Conservation (phyloP, 2,888 invertebrate species). For the Tenodera sinensis region DNA sequence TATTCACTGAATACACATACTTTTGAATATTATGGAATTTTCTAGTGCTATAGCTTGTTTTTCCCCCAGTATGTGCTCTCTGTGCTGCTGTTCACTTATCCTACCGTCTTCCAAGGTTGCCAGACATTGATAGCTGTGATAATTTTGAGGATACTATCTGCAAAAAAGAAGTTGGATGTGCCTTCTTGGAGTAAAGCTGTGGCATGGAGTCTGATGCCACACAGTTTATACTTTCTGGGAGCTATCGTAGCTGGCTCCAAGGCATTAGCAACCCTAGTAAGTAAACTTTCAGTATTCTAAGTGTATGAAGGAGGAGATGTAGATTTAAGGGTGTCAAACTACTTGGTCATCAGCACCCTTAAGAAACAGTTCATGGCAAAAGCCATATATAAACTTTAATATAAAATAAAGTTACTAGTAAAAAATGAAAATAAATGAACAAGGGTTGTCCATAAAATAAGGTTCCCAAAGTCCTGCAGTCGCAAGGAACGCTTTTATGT, state of each 20-base stretch:
- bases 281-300: not conserved
- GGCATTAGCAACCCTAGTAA: conserved; percentile 37
- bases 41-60: not conserved
- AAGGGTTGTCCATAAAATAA: too few relatives aligned
- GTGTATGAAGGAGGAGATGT: too few relatives aligned
- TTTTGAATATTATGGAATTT: too few relatives aligned
- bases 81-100: conserved; percentile 39
- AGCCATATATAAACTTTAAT: too few relatives aligned
- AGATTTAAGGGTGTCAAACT: too few relatives aligned
- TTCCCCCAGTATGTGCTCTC: conserved; percentile 39
- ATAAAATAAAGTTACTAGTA: too few relatives aligned
- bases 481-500: too few relatives aligned
- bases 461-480: too few relatives aligned
- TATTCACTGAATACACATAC: too few relatives aligned
- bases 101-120: conserved; percentile 41
- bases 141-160: conserved; percentile 34
- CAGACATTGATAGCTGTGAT: conserved; percentile 38
- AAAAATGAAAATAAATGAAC: too few relatives aligned
- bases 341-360: too few relatives aligned
- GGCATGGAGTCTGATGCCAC: conserved; percentile 36
- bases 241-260: conserved; percentile 39
- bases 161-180: conserved; percentile 32
- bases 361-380: too few relatives aligned
- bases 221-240: conserved; percentile 37
- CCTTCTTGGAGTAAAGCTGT: conserved; percentile 35